Percentiles rank a stretch among this genome's conserved stretches.
Conservation (phyloP, 2,888 invertebrate species). For the Nomada ruficornis region DNA sequence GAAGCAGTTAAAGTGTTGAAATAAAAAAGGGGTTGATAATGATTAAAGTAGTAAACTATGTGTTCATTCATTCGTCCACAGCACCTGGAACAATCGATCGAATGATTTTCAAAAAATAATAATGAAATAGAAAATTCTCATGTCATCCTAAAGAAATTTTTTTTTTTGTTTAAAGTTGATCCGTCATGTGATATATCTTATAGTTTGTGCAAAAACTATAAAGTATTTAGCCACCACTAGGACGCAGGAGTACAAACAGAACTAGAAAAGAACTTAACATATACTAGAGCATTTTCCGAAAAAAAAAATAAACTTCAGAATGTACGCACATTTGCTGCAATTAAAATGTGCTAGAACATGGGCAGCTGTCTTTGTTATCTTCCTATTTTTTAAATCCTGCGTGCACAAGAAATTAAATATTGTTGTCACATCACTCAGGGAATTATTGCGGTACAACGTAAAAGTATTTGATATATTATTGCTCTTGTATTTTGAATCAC, state of each 20-base stretch:
- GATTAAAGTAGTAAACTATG: constrained; percentile 47
- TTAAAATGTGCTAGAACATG: constrained; percentile 63
- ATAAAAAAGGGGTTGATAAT: constrained; percentile 40
- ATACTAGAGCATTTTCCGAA: constrained; percentile 57
- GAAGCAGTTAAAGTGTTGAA: constrained; percentile 45
- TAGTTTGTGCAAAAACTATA: constrained; percentile 39
- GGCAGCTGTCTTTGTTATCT: constrained; percentile 58
- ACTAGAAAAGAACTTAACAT: constrained; percentile 60
- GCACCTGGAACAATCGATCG: constrained; percentile 64
- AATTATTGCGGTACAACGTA: constrained; percentile 46
- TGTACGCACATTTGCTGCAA: constrained; percentile 62
- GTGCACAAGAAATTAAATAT: constrained; percentile 58
- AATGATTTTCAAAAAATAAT: constrained; percentile 46
- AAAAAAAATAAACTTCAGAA: constrained; percentile 47
- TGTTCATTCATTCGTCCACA: constrained; percentile 61
- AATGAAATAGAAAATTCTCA: constrained; percentile 5
- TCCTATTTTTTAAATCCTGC: constrained; percentile 55
- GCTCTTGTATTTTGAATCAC: constrained; percentile 30
- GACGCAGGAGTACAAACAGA: constrained; percentile 65
- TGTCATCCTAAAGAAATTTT: constrained; percentile 4
- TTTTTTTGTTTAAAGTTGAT: constrained; percentile 6
- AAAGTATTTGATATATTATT: constrained; percentile 44
- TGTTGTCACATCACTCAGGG: constrained; percentile 38
- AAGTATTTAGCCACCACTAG: constrained; percentile 54
- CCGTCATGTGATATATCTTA: constrained; percentile 27